Conservation (phyloP, 2,888 invertebrate genomes). For the Dynastes tityus region DNA sequence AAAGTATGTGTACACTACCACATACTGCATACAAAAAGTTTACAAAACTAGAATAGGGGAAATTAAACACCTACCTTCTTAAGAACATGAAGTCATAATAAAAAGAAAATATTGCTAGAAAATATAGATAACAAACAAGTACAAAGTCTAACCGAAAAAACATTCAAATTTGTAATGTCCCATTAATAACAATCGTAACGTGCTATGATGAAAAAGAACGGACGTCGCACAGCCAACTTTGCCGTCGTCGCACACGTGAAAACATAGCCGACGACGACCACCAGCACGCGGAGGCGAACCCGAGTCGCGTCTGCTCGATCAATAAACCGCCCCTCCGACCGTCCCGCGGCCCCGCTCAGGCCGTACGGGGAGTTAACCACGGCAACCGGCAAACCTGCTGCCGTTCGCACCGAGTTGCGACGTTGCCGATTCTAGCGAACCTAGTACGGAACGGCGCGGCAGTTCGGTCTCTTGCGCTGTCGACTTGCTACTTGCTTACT, state of each 20-base stretch:
- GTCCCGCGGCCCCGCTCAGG: slow-evolving; percentile 51
- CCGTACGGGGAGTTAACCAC: slow-evolving; percentile 55
- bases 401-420: slow-evolving; percentile 47
- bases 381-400: slow-evolving; percentile 52
- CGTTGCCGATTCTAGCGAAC: slow-evolving; percentile 28
- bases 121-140: neutral
- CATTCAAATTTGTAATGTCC: neutral
- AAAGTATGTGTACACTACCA: neutral
- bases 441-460: too few relatives aligned
- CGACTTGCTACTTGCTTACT: neutral
- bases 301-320: slow-evolving; percentile 58
- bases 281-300: slow-evolving; percentile 55
- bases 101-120: neutral
- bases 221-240: slow-evolving; percentile 29
- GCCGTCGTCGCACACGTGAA: slow-evolving; percentile 37
- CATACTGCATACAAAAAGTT: neutral
- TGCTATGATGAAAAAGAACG: neutral
- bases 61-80: neutral
- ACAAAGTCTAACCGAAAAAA: neutral
- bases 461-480: neutral
- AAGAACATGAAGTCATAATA: neutral
- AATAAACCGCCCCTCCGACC: slow-evolving; percentile 54
- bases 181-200: slow-evolving; percentile 2
- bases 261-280: slow-evolving; percentile 43
- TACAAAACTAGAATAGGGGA: neutral